Evolutionary conservation across 2,797 vertebrate genomes (phyloP).

Genomic region (Parotocinclus haroldoi): DNA sequence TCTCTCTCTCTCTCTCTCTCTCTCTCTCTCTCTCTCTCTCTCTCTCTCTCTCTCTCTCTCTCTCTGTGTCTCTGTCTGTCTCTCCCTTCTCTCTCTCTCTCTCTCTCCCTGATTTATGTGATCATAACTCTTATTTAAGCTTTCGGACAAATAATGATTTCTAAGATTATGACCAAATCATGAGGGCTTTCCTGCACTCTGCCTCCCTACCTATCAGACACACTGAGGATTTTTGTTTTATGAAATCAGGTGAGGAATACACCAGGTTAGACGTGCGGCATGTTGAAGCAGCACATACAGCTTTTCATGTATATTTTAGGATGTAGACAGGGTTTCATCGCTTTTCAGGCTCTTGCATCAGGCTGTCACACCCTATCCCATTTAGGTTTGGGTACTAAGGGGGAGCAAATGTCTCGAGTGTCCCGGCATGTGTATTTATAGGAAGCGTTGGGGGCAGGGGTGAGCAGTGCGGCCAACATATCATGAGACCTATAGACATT

Average conservation of each 20-base stretch:
- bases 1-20: too few relatives aligned
- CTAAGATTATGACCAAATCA: neutral
- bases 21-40: too few relatives aligned
- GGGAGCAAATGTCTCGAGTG: constrained; percentile 17
- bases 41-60: neutral
- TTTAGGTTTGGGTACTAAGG: constrained; percentile 48
- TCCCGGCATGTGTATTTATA: constrained; percentile 23
- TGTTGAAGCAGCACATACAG: constrained; percentile 1
- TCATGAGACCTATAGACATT: neutral
- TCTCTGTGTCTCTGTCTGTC: neutral
- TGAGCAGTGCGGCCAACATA: neutral
- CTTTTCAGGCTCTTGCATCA: constrained; percentile 37
- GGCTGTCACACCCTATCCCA: constrained; percentile 28
- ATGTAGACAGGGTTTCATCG: constrained; percentile 5
- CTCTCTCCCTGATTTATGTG: constrained; percentile 11
- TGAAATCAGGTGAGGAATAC: constrained; percentile 9
- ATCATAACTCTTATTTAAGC: constrained; percentile 19
- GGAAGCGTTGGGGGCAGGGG: constrained; percentile 3
- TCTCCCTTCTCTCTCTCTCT: neutral
- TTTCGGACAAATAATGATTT: neutral
- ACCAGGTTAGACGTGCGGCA: neutral
- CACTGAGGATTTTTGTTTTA: neutral
- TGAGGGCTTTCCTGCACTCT: too few relatives aligned
- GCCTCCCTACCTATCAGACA: constrained; percentile 21
- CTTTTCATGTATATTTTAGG: constrained; percentile 38